phyloP scores from a whole-genome alignment of 2,113 vertebrate genomes.

The Epinephelus cyanopodus region DNA sequence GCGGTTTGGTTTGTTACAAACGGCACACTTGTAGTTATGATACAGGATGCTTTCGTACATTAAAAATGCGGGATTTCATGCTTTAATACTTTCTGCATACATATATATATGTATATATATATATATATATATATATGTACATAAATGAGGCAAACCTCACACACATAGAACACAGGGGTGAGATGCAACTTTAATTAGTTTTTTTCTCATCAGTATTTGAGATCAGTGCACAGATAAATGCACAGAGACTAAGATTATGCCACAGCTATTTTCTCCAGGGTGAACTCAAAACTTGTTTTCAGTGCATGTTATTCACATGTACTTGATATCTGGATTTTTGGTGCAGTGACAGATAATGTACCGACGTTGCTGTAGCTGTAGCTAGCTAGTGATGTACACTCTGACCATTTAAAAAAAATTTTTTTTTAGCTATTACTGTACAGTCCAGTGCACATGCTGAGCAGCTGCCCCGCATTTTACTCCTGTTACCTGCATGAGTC shows the following conservation, averaged over 20 bases:
- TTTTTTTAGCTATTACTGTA: too few relatives aligned
- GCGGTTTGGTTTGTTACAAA: too few relatives aligned
- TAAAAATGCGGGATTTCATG: too few relatives aligned
- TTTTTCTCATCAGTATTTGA: background rate
- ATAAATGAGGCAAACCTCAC: too few relatives aligned
- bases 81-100: too few relatives aligned
- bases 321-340: background rate
- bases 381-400: background rate
- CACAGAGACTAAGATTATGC: background rate
- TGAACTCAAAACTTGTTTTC: background rate
- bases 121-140: too few relatives aligned
- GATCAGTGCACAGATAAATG: background rate
- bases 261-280: background rate
- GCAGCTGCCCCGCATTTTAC: too few relatives aligned
- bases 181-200: background rate
- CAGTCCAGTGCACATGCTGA: too few relatives aligned
- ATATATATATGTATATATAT: too few relatives aligned
- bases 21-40: too few relatives aligned
- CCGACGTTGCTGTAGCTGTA: background rate
- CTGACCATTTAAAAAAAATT: background rate
- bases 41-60: too few relatives aligned
- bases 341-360: background rate
- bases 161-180: background rate
- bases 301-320: too few relatives aligned
- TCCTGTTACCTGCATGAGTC: background rate